A percentile compares a stretch with the other conserved stretches of the same genome.
These are phyloP conservation scores for Orientallactaga bullata DNA, from an alignment of 2,113 vertebrate species.

Conservation along the genomic window DNA sequence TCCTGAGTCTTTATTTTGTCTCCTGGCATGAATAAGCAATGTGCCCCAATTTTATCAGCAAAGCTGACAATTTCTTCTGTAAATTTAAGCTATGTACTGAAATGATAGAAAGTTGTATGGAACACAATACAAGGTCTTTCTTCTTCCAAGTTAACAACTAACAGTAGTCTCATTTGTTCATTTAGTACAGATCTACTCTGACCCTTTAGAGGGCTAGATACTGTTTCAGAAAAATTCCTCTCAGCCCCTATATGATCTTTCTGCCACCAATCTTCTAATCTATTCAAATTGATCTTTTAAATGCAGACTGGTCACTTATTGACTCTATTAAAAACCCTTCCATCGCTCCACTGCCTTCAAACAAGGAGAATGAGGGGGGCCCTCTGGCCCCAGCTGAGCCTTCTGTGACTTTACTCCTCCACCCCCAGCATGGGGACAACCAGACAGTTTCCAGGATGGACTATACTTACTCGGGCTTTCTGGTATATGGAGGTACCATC, in stretches of 20 bases:
- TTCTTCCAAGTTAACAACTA: neutral
- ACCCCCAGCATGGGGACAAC: neutral
- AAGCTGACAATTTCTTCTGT: neutral
- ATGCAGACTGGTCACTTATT: neutral
- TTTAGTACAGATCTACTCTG: neutral
- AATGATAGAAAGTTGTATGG: neutral
- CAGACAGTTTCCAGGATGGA: neutral
- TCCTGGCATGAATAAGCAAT: neutral
- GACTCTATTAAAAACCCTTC: neutral
- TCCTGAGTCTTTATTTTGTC: neutral
- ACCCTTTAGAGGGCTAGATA: neutral
- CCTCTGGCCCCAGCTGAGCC: neutral
- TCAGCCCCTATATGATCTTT: neutral
- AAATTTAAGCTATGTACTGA: neutral
- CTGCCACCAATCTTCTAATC: conserved; percentile 3
- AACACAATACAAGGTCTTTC: neutral
- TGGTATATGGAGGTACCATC: neutral
- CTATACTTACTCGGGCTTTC: neutral
- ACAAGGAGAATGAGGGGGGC: neutral
- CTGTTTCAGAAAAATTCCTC: neutral
- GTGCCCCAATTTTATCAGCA: neutral
- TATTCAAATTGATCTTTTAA: conserved; percentile 36
- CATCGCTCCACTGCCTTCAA: neutral
- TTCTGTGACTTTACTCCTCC: neutral
- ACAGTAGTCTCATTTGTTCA: neutral